A percentile compares a stretch with the other conserved stretches of the same genome.
Conservation (phyloP, 2,113 vertebrate genomes). For the Dendrocopos noguchii region DNA sequence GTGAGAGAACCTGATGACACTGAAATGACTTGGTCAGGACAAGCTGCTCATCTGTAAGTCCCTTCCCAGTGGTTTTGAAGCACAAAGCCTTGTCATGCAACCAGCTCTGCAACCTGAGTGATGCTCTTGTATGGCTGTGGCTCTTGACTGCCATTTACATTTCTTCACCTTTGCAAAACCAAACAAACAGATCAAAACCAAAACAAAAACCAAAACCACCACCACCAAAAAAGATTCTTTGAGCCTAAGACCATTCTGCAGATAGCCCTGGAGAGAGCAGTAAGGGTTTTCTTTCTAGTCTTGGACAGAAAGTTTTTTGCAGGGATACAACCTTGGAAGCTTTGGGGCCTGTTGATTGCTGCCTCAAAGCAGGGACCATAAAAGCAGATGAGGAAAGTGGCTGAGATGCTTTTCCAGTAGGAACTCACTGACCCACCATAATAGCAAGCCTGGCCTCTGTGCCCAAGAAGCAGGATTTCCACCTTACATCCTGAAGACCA, state of each 20-base stretch:
- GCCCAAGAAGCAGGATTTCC: not conserved
- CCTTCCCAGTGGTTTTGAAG: not conserved
- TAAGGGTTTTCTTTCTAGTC: not conserved
- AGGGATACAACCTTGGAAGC: not conserved
- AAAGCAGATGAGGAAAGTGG: not conserved
- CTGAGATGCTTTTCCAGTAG: not conserved
- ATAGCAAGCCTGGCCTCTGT: not conserved
- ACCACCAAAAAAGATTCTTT: not conserved
- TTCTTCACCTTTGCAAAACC: not conserved
- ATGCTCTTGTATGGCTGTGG: fast-evolving
- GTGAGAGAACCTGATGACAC: not conserved
- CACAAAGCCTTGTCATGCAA: not conserved
- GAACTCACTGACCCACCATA: not conserved
- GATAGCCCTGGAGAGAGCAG: not conserved
- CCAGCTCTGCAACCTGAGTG: not conserved
- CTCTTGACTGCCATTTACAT: not conserved
- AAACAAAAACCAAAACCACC: too few relatives aligned
- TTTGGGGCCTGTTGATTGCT: not conserved
- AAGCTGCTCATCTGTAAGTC: not conserved
- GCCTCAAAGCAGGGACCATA: not conserved
- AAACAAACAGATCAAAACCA: not conserved
- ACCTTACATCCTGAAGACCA: not conserved
- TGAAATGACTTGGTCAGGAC: not conserved
- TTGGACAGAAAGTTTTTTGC: not conserved
- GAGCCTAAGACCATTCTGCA: not conserved